These are phyloP conservation scores for Rousettus madagascariensis DNA, from an alignment of 2,797 vertebrate genomes.

Conservation along the genomic window DNA sequence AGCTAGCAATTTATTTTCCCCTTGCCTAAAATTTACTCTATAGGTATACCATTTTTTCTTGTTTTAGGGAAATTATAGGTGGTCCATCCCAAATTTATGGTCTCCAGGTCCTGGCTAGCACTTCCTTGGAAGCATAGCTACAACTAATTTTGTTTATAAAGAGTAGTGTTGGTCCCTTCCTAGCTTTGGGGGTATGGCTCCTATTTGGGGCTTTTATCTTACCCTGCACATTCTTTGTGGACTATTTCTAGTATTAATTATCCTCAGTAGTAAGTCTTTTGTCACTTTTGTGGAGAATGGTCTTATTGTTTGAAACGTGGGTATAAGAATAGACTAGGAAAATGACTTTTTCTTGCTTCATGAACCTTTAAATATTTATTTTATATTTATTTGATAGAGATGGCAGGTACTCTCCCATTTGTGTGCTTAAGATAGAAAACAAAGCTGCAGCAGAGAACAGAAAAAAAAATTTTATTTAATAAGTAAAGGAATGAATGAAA, in stretches of 20 bases:
- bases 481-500: conserved; percentile 11
- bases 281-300: conserved; percentile 36
- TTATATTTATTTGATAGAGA: conserved; percentile 58
- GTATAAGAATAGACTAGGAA: conserved; percentile 45
- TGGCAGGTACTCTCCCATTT: conserved; percentile 11
- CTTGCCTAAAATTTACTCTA: conserved; percentile 2
- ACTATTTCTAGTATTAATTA: conserved; percentile 49
- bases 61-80: background rate
- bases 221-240: background rate
- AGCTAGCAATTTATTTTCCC: background rate
- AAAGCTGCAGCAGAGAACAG: conserved; percentile 46
- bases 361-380: conserved; percentile 62
- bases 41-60: background rate
- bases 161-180: background rate
- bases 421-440: conserved; percentile 46
- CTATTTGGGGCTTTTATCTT: conserved; percentile 11
- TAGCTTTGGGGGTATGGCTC: background rate
- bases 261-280: conserved; percentile 6
- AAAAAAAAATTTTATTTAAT: conserved; percentile 32
- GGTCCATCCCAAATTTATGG: background rate
- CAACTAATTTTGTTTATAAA: background rate
- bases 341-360: conserved; percentile 47
- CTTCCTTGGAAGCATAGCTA: background rate
- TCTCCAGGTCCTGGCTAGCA: background rate
- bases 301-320: conserved; percentile 48